A percentile compares a stretch with the other conserved stretches of the same genome.
phyloP scores from a whole-genome alignment of 2,888 invertebrate genomes.

The Gastracanthus pulcherrimus region DNA sequence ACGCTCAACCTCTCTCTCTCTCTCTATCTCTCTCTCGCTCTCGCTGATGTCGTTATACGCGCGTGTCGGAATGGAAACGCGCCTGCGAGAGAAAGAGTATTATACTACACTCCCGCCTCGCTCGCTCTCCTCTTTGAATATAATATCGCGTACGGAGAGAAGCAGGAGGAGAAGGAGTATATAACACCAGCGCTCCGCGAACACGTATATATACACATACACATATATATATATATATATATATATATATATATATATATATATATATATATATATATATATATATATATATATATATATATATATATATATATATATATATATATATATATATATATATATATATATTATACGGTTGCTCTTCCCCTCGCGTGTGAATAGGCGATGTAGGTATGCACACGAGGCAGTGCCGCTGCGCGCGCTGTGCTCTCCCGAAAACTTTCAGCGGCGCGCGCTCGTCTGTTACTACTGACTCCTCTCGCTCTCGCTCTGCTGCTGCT shows the following conservation, averaged over 20 bases:
- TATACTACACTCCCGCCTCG: too few relatives aligned
- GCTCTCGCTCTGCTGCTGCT: not conserved
- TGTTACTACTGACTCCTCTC: not conserved
- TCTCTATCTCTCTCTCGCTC: too few relatives aligned
- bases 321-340: too few relatives aligned
- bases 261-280: too few relatives aligned
- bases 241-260: not conserved
- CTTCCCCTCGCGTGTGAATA: too few relatives aligned
- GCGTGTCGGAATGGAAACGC: conserved; percentile 41
- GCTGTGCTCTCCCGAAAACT: not conserved
- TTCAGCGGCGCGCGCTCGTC: not conserved
- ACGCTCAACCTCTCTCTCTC: too few relatives aligned
- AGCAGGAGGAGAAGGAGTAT: not conserved
- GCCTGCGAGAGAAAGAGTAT: not conserved
- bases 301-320: too few relatives aligned
- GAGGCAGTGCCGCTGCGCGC: too few relatives aligned
- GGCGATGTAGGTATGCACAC: too few relatives aligned
- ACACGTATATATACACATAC: not conserved
- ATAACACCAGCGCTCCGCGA: too few relatives aligned
- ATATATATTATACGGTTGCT: too few relatives aligned
- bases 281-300: too few relatives aligned
- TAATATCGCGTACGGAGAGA: not conserved
- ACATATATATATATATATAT: not conserved
- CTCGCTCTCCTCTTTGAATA: not conserved
- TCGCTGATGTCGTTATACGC: not conserved